Percentiles rank a stretch among this genome's conserved stretches.
phyloP scores from a whole-genome alignment of 2,888 invertebrate genomes.

The Lymantria monacha region DNA sequence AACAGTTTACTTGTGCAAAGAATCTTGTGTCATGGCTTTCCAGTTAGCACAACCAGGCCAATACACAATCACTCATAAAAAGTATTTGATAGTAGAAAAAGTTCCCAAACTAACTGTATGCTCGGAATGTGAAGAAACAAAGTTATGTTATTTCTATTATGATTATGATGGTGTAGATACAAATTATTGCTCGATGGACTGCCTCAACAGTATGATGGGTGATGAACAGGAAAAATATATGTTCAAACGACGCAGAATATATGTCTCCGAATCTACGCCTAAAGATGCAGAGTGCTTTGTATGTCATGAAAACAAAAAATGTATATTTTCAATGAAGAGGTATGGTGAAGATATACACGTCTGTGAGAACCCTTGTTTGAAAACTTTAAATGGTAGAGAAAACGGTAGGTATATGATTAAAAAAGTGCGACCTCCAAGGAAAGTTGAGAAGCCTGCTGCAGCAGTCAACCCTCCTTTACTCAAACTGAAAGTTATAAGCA shows the following conservation, averaged over 20 bases:
- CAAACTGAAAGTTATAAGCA: constrained; percentile 76
- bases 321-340: constrained; percentile 69
- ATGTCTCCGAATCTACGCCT: constrained; percentile 62
- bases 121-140: constrained; percentile 71
- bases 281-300: constrained; percentile 64
- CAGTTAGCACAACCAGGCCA: constrained; percentile 59
- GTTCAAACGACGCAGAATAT: constrained; percentile 76
- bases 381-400: constrained; percentile 66
- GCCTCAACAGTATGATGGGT: constrained; percentile 78
- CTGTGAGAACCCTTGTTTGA: constrained; percentile 83
- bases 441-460: constrained; percentile 7
- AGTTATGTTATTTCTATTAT: constrained; percentile 71
- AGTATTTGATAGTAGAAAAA: constrained; percentile 70
- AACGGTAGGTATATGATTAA: constrained; percentile 37
- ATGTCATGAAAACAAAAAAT: constrained; percentile 73
- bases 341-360: constrained; percentile 76
- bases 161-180: constrained; percentile 71
- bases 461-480: constrained; percentile 53
- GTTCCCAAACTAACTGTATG: constrained; percentile 47
- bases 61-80: constrained; percentile 53
- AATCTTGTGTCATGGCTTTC: constrained; percentile 72
- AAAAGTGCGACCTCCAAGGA: constrained; percentile 3
- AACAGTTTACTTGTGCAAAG: constrained; percentile 66
- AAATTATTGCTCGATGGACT: constrained; percentile 79
- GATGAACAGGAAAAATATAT: constrained; percentile 80